phyloP scores from a whole-genome alignment of 2,797 vertebrate genomes.

The Uromys caudimaculatus region DNA sequence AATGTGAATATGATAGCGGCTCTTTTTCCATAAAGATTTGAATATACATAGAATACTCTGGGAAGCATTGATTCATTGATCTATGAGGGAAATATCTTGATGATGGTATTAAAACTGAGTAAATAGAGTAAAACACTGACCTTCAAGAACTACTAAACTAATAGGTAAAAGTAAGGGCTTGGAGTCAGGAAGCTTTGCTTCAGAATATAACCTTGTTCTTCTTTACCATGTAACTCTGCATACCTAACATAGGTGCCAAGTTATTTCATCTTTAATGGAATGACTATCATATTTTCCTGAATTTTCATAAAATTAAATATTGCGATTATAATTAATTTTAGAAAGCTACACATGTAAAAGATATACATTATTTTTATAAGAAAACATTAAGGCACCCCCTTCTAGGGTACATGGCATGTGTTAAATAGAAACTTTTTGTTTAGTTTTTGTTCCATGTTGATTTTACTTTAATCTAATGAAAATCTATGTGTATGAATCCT shows the following conservation, averaged over 20 bases:
- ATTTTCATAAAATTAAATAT: neutral
- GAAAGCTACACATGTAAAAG: neutral
- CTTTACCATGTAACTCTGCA: neutral
- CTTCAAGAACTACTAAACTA: neutral
- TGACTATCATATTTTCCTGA: neutral
- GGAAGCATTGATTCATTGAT: neutral
- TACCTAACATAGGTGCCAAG: neutral
- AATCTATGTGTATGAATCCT: neutral
- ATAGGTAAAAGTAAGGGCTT: neutral
- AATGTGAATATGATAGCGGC: rapidly evolving
- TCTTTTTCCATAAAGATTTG: neutral
- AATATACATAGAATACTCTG: neutral
- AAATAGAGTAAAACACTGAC: neutral
- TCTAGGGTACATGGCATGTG: neutral
- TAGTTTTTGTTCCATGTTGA: neutral
- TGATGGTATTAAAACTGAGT: neutral
- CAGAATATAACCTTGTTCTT: neutral
- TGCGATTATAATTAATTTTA: neutral
- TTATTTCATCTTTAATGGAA: neutral
- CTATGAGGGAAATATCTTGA: neutral
- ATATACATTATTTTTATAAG: neutral
- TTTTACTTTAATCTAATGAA: neutral
- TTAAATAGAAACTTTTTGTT: neutral
- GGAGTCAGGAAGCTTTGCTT: neutral
- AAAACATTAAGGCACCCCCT: neutral